Conservation (phyloP, 2,797 vertebrate genomes). For the Allobates femoralis region DNA sequence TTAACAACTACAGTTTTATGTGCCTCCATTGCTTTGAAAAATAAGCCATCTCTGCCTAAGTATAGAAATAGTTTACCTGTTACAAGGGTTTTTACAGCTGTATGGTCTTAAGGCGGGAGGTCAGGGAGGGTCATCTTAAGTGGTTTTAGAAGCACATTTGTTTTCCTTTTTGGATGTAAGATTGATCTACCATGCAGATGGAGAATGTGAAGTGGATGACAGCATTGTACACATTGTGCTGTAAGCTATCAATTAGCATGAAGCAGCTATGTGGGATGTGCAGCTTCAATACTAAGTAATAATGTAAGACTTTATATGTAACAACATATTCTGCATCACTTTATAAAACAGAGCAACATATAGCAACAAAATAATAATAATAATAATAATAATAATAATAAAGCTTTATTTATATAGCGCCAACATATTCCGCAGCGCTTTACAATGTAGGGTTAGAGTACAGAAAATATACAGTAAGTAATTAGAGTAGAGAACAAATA, state of each 20-base stretch:
- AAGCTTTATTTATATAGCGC: too few species aligned
- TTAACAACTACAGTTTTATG: background rate
- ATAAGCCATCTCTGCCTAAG: slow-evolving; percentile 4
- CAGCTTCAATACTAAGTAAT: background rate
- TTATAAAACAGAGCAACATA: too few species aligned
- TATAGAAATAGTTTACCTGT: slow-evolving; percentile 34
- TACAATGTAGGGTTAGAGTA: too few species aligned
- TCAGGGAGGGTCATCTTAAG: slow-evolving; percentile 24
- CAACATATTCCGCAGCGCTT: too few species aligned
- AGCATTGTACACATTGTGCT: background rate
- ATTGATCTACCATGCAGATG: slow-evolving; percentile 44
- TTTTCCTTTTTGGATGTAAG: slow-evolving; percentile 41
- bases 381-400: too few species aligned
- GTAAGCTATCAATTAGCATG: slow-evolving; percentile 31
- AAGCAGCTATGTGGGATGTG: background rate
- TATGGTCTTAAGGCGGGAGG: slow-evolving; percentile 4
- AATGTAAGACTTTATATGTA: too few species aligned
- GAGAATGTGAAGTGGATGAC: slow-evolving; percentile 35
- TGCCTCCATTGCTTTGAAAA: slow-evolving; percentile 16
- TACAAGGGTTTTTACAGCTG: slow-evolving; percentile 46
- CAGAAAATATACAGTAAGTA: too few species aligned
- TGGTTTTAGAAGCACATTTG: slow-evolving; percentile 23
- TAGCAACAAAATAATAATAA: too few species aligned
- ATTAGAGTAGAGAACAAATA: too few species aligned
- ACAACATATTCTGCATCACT: too few species aligned